Conservation (phyloP, 2,113 vertebrate genomes). For the Orientallactaga bullata region DNA sequence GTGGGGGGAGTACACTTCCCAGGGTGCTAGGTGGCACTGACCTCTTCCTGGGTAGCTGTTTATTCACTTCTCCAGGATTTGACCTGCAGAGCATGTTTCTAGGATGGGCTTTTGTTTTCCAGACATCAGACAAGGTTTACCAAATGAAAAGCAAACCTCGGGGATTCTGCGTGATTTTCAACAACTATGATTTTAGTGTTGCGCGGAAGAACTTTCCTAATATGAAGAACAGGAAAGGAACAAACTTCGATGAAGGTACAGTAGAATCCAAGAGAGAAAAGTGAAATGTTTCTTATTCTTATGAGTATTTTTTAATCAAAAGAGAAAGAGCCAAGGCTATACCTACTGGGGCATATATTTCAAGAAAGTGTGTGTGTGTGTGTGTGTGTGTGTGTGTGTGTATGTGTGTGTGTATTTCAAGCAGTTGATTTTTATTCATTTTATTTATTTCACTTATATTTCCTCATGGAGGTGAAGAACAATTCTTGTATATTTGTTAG, state of each 20-base stretch:
- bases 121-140: slow-evolving; percentile 81
- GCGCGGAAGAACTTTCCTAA: slow-evolving; percentile 65
- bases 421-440: not conserved
- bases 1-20: not conserved
- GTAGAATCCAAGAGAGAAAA: not conserved
- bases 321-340: not conserved
- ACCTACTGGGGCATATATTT: slow-evolving; percentile 3
- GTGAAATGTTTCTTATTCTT: not conserved
- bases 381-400: no score
- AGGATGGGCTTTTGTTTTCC: slow-evolving; percentile 61
- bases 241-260: slow-evolving; percentile 89
- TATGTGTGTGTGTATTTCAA: no score
- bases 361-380: not conserved
- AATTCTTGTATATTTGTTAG: slow-evolving; percentile 17
- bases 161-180: slow-evolving; percentile 93
- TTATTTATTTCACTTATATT: not conserved
- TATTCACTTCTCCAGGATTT: not conserved
- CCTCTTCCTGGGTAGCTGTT: not conserved
- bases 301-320: not conserved
- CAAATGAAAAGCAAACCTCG: slow-evolving; percentile 87
- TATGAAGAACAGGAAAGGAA: slow-evolving; percentile 84
- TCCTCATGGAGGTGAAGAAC: not conserved
- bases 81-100: not conserved
- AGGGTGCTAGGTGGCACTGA: not conserved
- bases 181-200: slow-evolving; percentile 88